Conservation (phyloP, 2,888 invertebrate species). For the Elysia crispata region DNA sequence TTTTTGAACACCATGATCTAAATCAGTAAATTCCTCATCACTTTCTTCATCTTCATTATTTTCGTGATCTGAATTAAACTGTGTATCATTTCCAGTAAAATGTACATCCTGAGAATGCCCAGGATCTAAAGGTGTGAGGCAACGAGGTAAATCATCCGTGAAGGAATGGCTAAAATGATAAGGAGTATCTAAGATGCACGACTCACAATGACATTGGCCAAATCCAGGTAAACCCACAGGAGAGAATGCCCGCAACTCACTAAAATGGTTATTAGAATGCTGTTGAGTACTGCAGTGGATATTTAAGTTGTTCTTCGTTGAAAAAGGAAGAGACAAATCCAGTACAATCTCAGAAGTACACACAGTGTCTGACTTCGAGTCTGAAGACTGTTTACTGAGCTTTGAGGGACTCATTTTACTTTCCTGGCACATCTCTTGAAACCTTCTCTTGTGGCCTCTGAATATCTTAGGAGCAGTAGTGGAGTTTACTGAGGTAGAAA, state of each 20-base stretch:
- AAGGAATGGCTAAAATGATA: slow-evolving; percentile 38
- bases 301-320: slow-evolving; percentile 6
- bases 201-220: slow-evolving; percentile 40
- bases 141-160: slow-evolving; percentile 40
- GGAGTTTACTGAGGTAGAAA: too few relatives aligned
- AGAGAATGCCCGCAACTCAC: slow-evolving; percentile 25
- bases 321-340: slow-evolving; percentile 30
- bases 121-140: slow-evolving; percentile 44
- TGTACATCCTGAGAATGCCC: slow-evolving; percentile 31
- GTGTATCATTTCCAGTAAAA: slow-evolving; percentile 15
- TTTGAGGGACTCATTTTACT: slow-evolving; percentile 1
- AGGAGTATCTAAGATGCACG: slow-evolving; percentile 36
- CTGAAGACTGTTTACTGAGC: not conserved
- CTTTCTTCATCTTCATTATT: slow-evolving; percentile 5
- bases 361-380: not conserved
- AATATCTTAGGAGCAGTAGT: slow-evolving; percentile 41
- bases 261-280: slow-evolving; percentile 17
- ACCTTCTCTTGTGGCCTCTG: slow-evolving; percentile 42
- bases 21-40: not conserved
- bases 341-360: slow-evolving; percentile 17
- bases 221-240: slow-evolving; percentile 24
- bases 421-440: slow-evolving; percentile 43
- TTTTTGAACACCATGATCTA: not conserved
- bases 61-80: slow-evolving; percentile 12
- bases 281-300: not conserved